These are phyloP conservation scores for Cebidichthys violaceus DNA, from an alignment of 2,113 vertebrate species.

Conservation along the genomic window DNA sequence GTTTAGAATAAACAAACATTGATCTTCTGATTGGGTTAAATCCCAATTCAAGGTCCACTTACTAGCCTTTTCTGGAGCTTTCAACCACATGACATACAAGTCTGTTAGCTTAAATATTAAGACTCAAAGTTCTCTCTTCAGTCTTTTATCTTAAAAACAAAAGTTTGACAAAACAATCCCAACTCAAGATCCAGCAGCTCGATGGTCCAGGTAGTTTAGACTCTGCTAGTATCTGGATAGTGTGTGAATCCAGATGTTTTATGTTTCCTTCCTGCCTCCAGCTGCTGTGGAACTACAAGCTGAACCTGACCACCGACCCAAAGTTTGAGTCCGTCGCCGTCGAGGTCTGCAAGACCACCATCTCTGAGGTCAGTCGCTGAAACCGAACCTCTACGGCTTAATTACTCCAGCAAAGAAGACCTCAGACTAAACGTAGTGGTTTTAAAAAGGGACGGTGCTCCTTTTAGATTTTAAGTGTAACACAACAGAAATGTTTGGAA, in stretches of 20 bases:
- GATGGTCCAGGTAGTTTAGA: neutral
- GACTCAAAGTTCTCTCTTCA: too few species aligned
- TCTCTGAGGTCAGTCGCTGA: constrained; percentile 87
- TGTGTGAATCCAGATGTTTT: neutral
- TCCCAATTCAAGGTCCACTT: neutral
- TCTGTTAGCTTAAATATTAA: too few species aligned
- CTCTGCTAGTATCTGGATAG: neutral
- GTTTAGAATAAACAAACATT: neutral
- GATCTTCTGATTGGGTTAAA: neutral
- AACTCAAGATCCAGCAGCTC: too few species aligned
- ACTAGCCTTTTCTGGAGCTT: neutral
- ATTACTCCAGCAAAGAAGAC: too few species aligned
- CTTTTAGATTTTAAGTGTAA: too few species aligned
- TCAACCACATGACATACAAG: neutral
- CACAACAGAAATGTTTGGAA: too few species aligned
- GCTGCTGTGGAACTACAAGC: constrained; percentile 98
- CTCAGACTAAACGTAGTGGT: too few species aligned
- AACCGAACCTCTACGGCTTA: too few species aligned
- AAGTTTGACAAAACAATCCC: too few species aligned
- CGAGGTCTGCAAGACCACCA: constrained; percentile 95
- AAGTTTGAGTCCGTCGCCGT: constrained; percentile 97
- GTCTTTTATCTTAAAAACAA: too few species aligned
- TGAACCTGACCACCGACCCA: constrained; percentile 95
- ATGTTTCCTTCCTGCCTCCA: constrained; percentile 50
- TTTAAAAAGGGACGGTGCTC: too few species aligned